Evolutionary conservation across 1,140 invertebrate species (phyloP).

Genomic region (Aleiodes sp.): DNA sequence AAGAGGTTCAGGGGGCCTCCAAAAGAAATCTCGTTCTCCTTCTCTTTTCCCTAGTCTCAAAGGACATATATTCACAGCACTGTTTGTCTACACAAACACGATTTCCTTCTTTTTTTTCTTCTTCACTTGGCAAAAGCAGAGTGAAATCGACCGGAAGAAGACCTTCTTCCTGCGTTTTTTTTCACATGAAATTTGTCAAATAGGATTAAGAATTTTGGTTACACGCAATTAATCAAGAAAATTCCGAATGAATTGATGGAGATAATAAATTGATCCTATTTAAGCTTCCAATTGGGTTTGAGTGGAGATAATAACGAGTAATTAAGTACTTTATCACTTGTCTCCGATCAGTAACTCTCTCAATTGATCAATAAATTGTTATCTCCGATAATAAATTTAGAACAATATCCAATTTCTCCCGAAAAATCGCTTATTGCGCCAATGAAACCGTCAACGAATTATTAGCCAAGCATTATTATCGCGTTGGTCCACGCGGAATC

Average conservation of each 20-base stretch:
- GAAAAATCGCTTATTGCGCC: background rate
- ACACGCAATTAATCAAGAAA: background rate
- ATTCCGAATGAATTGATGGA: background rate
- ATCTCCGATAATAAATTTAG: background rate
- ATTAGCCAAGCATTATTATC: slow-evolving; percentile 1
- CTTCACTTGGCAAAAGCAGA: slow-evolving; percentile 12
- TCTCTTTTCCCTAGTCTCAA: slow-evolving; percentile 6
- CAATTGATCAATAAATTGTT: background rate
- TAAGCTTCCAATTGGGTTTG: too few relatives aligned
- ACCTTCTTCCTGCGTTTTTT: slow-evolving; percentile 17
- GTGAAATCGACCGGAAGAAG: slow-evolving; percentile 39
- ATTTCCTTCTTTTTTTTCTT: slow-evolving; percentile 10
- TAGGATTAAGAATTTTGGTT: background rate
- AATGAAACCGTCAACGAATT: slow-evolving; percentile 17
- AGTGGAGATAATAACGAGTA: too few relatives aligned
- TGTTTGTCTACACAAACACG: slow-evolving; percentile 23
- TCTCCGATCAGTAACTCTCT: background rate
- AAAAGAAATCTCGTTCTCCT: slow-evolving; percentile 26
- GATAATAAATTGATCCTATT: background rate
- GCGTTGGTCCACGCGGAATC: slow-evolving; percentile 9
- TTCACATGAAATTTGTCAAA: background rate
- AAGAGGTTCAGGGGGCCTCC: slow-evolving; percentile 40
- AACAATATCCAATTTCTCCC: background rate
- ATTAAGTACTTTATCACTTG: too few relatives aligned
- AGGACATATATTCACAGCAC: slow-evolving; percentile 2